Percentiles rank a stretch among this genome's conserved stretches.
These are phyloP conservation scores for Netelia virgata DNA, from an alignment of 2,888 invertebrate genomes.

Conservation along the genomic window DNA sequence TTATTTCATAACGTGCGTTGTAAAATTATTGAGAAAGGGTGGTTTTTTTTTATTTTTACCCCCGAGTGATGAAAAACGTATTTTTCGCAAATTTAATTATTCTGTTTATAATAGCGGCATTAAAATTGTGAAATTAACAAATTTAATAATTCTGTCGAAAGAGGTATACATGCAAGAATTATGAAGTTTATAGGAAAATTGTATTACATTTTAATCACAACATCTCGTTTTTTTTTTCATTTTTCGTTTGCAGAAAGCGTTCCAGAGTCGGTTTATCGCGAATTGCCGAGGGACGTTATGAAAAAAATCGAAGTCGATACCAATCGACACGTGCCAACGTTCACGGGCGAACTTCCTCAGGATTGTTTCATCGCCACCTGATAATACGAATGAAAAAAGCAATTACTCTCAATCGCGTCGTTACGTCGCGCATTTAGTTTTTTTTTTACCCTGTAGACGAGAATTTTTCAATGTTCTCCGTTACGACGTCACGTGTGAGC, in stretches of 20 bases:
- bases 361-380: constrained; percentile 50
- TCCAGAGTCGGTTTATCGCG: constrained; percentile 92
- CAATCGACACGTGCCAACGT: constrained; percentile 60
- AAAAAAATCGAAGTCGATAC: constrained; percentile 88
- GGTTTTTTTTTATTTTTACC: neutral
- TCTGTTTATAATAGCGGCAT: too few relatives aligned
- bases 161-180: too few relatives aligned
- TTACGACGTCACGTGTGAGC: constrained; percentile 36
- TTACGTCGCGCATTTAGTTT: neutral
- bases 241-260: constrained; percentile 90
- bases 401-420: neutral
- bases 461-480: constrained; percentile 41
- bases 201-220: neutral
- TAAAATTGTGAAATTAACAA: too few relatives aligned
- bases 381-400: neutral
- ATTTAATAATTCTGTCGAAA: too few relatives aligned
- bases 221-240: neutral
- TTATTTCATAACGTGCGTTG: too few relatives aligned
- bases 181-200: neutral
- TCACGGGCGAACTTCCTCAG: constrained; percentile 22
- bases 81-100: too few relatives aligned
- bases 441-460: constrained; percentile 13
- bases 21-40: too few relatives aligned
- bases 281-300: constrained; percentile 90
- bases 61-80: neutral